Percentiles rank a stretch among this genome's conserved stretches.
phyloP scores from a whole-genome alignment of 2,888 invertebrate species.

The Scaptodrosophila latifasciaeformis region DNA sequence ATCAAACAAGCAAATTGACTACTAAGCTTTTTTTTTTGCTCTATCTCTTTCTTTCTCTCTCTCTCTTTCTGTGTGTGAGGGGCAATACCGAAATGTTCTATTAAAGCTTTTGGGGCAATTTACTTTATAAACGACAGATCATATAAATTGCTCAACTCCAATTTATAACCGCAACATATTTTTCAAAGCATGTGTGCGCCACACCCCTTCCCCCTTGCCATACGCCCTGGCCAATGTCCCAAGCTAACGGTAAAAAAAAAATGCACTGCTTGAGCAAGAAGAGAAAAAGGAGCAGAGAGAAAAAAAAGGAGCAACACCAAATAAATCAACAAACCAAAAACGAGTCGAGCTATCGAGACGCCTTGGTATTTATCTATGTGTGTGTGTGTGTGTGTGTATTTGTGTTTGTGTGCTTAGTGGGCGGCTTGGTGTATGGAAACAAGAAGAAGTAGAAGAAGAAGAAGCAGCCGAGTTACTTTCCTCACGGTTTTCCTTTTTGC shows the following conservation, averaged over 20 bases:
- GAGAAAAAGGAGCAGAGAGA: not conserved
- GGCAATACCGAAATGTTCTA: too few relatives aligned
- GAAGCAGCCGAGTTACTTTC: slow-evolving; percentile 25
- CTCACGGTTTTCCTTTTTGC: slow-evolving; percentile 1
- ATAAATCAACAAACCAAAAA: slow-evolving; percentile 60
- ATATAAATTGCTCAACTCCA: slow-evolving; percentile 63
- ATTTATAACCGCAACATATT: slow-evolving; percentile 60
- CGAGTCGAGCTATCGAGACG: slow-evolving; percentile 15
- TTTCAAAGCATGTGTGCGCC: slow-evolving; percentile 33
- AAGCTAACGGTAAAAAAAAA: slow-evolving; percentile 2
- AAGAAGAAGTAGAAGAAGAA: slow-evolving; percentile 34
- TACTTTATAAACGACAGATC: slow-evolving; percentile 61
- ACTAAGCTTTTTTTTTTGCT: too few relatives aligned
- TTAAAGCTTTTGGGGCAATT: too few relatives aligned
- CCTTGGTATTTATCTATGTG: slow-evolving; percentile 4
- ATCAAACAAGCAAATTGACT: too few relatives aligned
- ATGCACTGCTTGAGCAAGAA: slow-evolving; percentile 31
- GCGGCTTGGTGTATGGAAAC: slow-evolving; percentile 26
- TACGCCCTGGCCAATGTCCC: too few relatives aligned
- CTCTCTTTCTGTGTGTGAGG: too few relatives aligned
- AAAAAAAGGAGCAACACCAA: slow-evolving; percentile 37
- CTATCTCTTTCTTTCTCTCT: too few relatives aligned
- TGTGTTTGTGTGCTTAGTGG: slow-evolving; percentile 21
- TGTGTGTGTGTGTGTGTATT: slow-evolving; percentile 1
- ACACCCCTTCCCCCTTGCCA: too few relatives aligned